phyloP scores from a whole-genome alignment of 2,797 vertebrate species.

The Falco rusticolus region DNA sequence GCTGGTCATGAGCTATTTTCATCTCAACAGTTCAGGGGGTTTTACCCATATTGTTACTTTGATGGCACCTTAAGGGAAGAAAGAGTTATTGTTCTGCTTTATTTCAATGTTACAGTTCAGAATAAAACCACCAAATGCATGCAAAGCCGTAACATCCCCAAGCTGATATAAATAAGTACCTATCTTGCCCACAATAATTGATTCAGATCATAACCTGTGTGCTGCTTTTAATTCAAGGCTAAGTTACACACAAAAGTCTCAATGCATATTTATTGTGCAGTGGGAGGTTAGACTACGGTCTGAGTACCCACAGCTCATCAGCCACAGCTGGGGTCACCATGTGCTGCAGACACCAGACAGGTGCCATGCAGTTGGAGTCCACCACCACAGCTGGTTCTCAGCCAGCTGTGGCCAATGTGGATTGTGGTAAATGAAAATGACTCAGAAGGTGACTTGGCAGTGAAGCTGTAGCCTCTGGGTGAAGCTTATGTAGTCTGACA shows the following conservation, averaged over 20 bases:
- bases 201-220: accelerated
- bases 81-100: not conserved
- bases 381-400: not conserved
- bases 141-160: not conserved
- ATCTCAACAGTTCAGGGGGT: not conserved
- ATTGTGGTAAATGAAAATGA: not conserved
- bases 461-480: not conserved
- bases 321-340: accelerated
- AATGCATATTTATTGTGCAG: accelerated
- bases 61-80: not conserved
- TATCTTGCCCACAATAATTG: not conserved
- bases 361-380: not conserved
- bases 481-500: not conserved
- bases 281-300: not conserved
- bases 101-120: not conserved
- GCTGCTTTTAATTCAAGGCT: not conserved
- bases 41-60: not conserved
- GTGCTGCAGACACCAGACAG: not conserved
- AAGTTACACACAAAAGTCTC: not conserved
- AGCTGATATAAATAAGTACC: not conserved
- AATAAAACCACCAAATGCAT: not conserved
- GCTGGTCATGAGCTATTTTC: not conserved
- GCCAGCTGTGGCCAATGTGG: accelerated
- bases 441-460: not conserved
- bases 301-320: not conserved